A percentile compares a stretch with the other conserved stretches of the same genome.
phyloP scores from a whole-genome alignment of 2,888 invertebrate species.

The Busseola fusca region DNA sequence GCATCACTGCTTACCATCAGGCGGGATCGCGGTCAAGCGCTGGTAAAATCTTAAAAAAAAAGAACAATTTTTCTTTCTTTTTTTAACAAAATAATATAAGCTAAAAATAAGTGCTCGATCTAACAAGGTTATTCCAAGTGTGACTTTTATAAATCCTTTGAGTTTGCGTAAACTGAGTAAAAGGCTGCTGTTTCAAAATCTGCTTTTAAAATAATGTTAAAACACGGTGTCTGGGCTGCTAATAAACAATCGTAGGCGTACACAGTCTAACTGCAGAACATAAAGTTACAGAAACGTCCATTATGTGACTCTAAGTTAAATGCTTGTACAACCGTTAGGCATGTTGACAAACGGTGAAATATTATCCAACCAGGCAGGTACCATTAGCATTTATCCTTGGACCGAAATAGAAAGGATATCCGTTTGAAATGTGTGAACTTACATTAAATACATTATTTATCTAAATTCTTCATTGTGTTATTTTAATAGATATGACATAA shows the following conservation, averaged over 20 bases:
- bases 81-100: neutral
- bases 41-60: too few relatives aligned
- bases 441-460: constrained; percentile 45
- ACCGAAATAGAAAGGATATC: constrained; percentile 87
- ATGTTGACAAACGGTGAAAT: constrained; percentile 77
- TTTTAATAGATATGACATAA: constrained; percentile 24
- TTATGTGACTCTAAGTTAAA: constrained; percentile 55
- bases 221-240: constrained; percentile 4
- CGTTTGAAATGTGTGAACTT: constrained; percentile 79
- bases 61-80: too few relatives aligned
- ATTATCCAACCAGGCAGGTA: constrained; percentile 74
- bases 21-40: too few relatives aligned
- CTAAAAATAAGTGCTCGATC: neutral
- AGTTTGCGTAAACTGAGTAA: neutral
- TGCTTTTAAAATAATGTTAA: constrained; percentile 9
- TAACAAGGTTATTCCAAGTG: neutral
- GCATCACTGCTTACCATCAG: too few relatives aligned
- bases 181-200: constrained; percentile 11
- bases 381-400: constrained; percentile 84
- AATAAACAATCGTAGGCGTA: constrained; percentile 44
- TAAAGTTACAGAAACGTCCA: constrained; percentile 53
- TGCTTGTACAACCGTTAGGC: constrained; percentile 62
- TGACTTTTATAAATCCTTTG: neutral
- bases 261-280: constrained; percentile 28
- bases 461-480: constrained; percentile 22